A percentile compares a stretch with the other conserved stretches of the same genome.
Conservation (phyloP, 2,888 invertebrate genomes). For the Andrena hattorfiana region DNA sequence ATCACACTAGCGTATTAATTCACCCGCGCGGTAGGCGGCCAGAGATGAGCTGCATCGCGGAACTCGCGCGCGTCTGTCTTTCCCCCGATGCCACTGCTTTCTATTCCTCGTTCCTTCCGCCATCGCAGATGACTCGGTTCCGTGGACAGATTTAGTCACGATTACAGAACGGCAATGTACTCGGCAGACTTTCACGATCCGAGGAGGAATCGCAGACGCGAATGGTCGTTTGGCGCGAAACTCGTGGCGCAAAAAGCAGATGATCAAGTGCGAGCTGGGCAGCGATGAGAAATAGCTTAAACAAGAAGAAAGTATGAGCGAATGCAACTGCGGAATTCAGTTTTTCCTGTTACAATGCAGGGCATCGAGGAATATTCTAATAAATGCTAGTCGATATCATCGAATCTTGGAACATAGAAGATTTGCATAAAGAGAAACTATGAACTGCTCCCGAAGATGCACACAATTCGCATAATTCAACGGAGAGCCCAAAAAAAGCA, state of each 20-base stretch:
- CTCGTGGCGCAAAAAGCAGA: background rate
- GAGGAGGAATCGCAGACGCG: background rate
- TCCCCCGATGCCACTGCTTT: constrained; percentile 64
- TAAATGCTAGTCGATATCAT: too few relatives aligned
- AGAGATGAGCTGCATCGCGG: constrained; percentile 46
- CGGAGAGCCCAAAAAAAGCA: background rate
- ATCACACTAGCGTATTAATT: background rate
- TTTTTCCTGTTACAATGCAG: too few relatives aligned
- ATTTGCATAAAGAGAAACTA: too few relatives aligned
- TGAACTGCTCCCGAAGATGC: too few relatives aligned
- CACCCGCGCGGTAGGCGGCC: background rate
- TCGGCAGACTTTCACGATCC: constrained; percentile 59
- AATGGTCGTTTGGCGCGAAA: constrained; percentile 2
- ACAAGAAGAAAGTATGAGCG: too few relatives aligned
- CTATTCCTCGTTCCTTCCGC: constrained; percentile 70
- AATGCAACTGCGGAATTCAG: too few relatives aligned
- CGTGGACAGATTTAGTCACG: constrained; percentile 44
- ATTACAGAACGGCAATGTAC: constrained; percentile 46
- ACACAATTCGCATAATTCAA: too few relatives aligned
- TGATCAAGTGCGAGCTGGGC: too few relatives aligned
- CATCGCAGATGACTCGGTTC: constrained; percentile 44
- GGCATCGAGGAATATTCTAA: too few relatives aligned
- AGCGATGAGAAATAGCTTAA: too few relatives aligned
- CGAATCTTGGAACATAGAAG: too few relatives aligned
- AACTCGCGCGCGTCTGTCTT: constrained; percentile 57